These are phyloP conservation scores for Intellagama lesueurii DNA, from an alignment of 2,797 vertebrate genomes.

Conservation along the genomic window DNA sequence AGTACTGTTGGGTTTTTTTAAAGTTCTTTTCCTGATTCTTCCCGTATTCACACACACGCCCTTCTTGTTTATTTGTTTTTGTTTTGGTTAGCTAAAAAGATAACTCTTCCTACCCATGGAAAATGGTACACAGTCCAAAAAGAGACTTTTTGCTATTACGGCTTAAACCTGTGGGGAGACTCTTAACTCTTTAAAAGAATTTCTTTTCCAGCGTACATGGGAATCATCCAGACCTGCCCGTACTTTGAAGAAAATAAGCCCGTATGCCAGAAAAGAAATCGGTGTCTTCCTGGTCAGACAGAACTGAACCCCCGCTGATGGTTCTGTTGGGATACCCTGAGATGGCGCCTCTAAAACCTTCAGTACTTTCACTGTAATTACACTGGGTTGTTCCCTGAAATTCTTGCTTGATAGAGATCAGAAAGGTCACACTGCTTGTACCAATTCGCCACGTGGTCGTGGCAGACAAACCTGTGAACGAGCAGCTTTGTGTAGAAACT, in stretches of 20 bases:
- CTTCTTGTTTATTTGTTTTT: not conserved
- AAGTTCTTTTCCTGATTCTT: not conserved
- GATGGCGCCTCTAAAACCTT: conserved; percentile 26
- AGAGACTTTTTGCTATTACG: not conserved
- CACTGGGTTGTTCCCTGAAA: conserved; percentile 27
- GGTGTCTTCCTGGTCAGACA: conserved; percentile 1
- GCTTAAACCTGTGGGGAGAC: conserved; percentile 30
- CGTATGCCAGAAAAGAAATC: conserved; percentile 47
- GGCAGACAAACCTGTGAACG: conserved; percentile 20
- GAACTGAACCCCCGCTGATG: not conserved
- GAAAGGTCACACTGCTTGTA: conserved; percentile 13
- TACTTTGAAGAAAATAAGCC: not conserved
- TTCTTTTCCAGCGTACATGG: conserved; percentile 45
- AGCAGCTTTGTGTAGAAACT: conserved; percentile 50
- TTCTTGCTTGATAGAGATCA: conserved; percentile 30
- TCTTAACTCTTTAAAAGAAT: conserved; percentile 28
- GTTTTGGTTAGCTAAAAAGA: conserved; percentile 19
- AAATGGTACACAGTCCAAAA: conserved; percentile 57
- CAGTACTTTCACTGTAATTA: conserved; percentile 2
- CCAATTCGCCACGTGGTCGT: conserved; percentile 25
- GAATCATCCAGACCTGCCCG: not conserved
- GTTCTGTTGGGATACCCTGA: not conserved
- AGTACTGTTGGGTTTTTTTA: not conserved
- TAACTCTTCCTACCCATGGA: conserved; percentile 56
- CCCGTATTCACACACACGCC: too few relatives aligned